These are phyloP conservation scores for Otolemur crassicaudatus DNA, from an alignment of 2,797 vertebrate genomes.

Conservation along the genomic window DNA sequence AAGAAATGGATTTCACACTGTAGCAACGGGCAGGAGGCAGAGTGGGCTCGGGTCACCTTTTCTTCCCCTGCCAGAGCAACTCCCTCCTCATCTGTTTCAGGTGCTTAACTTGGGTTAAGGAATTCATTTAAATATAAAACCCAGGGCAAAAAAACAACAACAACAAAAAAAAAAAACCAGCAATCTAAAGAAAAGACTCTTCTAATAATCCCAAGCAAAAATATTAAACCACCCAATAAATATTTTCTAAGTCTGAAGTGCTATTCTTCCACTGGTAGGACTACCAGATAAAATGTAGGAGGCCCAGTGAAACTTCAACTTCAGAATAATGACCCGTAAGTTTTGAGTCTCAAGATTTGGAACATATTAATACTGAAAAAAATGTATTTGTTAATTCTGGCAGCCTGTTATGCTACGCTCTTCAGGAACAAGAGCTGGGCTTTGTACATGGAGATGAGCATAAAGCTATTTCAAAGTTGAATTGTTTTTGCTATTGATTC, in stretches of 20 bases:
- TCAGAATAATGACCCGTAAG: slow-evolving; percentile 7
- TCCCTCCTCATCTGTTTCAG: neutral
- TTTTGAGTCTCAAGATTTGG: neutral
- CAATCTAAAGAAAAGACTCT: neutral
- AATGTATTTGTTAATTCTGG: neutral
- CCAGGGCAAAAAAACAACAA: neutral
- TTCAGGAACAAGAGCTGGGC: neutral
- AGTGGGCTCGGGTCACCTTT: neutral
- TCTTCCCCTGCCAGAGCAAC: neutral
- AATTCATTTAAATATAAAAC: slow-evolving; percentile 11
- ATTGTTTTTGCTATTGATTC: neutral
- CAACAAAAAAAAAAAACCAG: slow-evolving; percentile 1
- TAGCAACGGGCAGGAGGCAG: too few relatives aligned
- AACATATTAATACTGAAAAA: neutral
- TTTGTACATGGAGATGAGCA: neutral
- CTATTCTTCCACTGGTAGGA: neutral
- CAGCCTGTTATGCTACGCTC: neutral
- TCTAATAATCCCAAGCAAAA: neutral
- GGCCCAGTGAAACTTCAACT: slow-evolving; percentile 5
- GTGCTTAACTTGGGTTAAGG: neutral
- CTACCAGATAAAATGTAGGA: neutral
- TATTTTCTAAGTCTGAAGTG: slow-evolving; percentile 12
- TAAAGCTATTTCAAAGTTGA: neutral
- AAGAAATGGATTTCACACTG: neutral
- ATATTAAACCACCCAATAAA: slow-evolving; percentile 7